phyloP scores from a whole-genome alignment of 2,797 vertebrate species.

The Lepus oiostolus region DNA sequence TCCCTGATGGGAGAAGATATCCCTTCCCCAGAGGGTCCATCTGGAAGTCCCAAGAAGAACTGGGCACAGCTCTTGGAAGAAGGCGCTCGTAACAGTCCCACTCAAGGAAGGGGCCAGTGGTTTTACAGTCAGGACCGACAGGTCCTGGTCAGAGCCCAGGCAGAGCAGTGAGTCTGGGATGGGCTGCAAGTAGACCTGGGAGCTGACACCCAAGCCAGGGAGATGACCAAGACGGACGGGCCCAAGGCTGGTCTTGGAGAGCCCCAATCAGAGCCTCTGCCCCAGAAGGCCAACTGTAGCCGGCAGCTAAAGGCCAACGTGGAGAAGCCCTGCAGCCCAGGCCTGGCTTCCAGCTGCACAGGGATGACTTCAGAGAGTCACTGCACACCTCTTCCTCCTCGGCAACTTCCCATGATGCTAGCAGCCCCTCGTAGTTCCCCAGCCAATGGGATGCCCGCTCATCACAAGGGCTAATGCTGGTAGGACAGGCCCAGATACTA shows the following conservation, averaged over 20 bases:
- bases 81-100: background rate
- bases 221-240: background rate
- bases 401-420: background rate
- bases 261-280: background rate
- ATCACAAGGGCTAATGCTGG: rapidly evolving
- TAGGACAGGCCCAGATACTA: rapidly evolving
- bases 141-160: background rate
- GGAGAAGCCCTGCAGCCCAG: no score
- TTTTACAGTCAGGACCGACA: background rate
- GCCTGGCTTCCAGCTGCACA: background rate
- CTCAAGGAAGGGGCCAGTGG: no score
- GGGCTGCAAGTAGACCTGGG: background rate
- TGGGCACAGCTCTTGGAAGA: background rate
- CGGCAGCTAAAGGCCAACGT: background rate
- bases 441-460: background rate
- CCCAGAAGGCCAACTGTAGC: no score
- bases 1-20: background rate
- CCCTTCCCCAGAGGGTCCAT: background rate
- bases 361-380: background rate
- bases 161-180: no score
- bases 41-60: background rate
- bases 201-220: background rate
- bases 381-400: no score
- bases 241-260: background rate
- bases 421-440: rapidly evolving